Evolutionary conservation across 1,140 invertebrate genomes (phyloP), one percentile per base, ranked within the genome.

Genomic region (Heliothis virescens): DNA sequence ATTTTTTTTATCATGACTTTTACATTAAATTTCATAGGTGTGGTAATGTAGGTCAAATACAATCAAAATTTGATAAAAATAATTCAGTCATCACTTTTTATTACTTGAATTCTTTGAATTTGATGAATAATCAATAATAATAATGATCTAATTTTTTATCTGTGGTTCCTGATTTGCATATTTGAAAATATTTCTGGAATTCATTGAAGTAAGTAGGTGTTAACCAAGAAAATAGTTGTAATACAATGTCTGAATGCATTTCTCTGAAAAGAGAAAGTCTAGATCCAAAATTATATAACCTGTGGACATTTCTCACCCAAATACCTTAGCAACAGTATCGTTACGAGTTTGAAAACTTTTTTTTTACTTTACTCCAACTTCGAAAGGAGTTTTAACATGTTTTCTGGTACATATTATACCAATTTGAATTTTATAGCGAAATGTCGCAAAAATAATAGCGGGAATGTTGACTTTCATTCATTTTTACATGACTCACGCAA

Each of bases 401-500:
- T 52, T 74, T 74, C 5, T 1, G 34, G 5, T 41, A 5, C 7
- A 41, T 41, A 41, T 9, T 5, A 16, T 1, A 73, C 3, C 15
- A 15, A 34, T 47, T 52, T 50, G 7, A 12, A 34, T 63, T 52
- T 63, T 18, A 5, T 15, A 53, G 48, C 7, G 1, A 48, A 26
- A n/a, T 11, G 26, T 48, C n/a, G 5, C 34, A 4, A 65, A 48
- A 50, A 60, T 72, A 41, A 34, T 62, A 41, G 65, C 77, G 41
- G 67, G 67, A 79, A 62, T 18, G 21, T 53, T 15, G 18, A 18
- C 16, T 50, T 71, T 79, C 47, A 72, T 60, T 72, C 50, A 48
- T 60, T 71, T 71, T 71, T 81, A 83, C 82, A 86, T 86, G 85
- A 86, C 82, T 88, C 85, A 86, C 79, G 78, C 79, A 13, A 47